phyloP scores from a whole-genome alignment of 2,797 vertebrate genomes.

The Balearica regulorum region DNA sequence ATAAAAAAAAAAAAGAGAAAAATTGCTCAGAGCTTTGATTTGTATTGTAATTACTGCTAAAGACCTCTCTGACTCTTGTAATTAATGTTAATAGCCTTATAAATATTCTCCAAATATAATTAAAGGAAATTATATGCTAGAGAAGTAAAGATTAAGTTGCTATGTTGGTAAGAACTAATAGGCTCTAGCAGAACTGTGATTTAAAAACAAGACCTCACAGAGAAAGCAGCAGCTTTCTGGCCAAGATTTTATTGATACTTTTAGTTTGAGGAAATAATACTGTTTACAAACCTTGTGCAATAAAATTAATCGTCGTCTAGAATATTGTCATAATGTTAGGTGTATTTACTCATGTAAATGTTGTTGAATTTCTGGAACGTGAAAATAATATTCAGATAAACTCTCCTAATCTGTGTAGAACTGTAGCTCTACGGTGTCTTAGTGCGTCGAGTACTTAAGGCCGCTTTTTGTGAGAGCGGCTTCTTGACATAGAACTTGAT shows the following conservation, averaged over 20 bases:
- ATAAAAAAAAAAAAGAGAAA: not conserved
- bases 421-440: not conserved
- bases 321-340: not conserved
- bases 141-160: conserved; percentile 6
- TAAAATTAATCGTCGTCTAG: not conserved
- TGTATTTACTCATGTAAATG: not conserved
- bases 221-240: not conserved
- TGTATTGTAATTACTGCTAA: not conserved
- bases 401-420: not conserved
- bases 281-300: not conserved
- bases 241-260: not conserved
- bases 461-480: not conserved
- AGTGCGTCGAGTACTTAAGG: not conserved
- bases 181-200: not conserved
- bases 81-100: conserved; percentile 9
- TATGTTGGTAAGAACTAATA: not conserved
- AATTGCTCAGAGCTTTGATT: not conserved
- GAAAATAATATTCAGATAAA: not conserved
- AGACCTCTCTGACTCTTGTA: not conserved
- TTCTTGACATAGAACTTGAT: not conserved
- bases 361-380: not conserved
- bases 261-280: not conserved
- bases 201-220: not conserved
- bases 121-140: not conserved
- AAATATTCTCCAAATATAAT: conserved; percentile 13